Conservation (phyloP, 2,888 invertebrate species). For the Mamestra brassicae region DNA sequence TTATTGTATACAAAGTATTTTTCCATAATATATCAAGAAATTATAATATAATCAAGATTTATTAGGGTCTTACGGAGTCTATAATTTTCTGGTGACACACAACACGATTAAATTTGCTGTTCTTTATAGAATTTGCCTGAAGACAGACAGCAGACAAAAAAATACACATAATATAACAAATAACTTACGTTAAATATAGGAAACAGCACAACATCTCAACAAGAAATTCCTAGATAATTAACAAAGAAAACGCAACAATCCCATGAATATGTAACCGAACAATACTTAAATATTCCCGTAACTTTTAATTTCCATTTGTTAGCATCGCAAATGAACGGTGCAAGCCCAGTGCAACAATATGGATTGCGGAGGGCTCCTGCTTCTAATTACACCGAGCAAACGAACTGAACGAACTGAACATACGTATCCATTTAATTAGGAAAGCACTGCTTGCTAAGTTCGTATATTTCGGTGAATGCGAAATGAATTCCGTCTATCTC, state of each 20-base stretch:
- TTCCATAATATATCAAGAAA: no score
- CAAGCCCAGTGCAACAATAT: slow-evolving; percentile 52
- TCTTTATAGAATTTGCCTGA: background rate
- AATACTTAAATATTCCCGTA: slow-evolving; percentile 16
- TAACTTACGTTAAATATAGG: no score
- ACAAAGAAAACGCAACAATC: slow-evolving; percentile 18
- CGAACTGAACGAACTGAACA: slow-evolving; percentile 53
- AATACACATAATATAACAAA: background rate
- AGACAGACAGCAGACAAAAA: background rate
- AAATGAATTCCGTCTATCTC: slow-evolving; percentile 38
- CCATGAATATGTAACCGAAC: slow-evolving; percentile 8
- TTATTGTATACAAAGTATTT: no score
- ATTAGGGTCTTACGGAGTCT: no score
- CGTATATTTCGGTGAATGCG: slow-evolving; percentile 37
- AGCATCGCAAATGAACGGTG: slow-evolving; percentile 50
- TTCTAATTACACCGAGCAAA: slow-evolving; percentile 59
- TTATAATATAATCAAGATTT: no score
- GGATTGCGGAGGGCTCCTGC: slow-evolving; percentile 47
- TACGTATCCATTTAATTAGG: slow-evolving; percentile 57
- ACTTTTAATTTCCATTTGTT: slow-evolving; percentile 50
- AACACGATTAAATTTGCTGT: no score
- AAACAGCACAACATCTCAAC: no score
- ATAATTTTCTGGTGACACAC: background rate
- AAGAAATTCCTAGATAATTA: background rate
- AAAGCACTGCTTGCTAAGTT: slow-evolving; percentile 35